phyloP scores from a whole-genome alignment of 2,888 invertebrate genomes.

The Sceliomorpha sp. region DNA sequence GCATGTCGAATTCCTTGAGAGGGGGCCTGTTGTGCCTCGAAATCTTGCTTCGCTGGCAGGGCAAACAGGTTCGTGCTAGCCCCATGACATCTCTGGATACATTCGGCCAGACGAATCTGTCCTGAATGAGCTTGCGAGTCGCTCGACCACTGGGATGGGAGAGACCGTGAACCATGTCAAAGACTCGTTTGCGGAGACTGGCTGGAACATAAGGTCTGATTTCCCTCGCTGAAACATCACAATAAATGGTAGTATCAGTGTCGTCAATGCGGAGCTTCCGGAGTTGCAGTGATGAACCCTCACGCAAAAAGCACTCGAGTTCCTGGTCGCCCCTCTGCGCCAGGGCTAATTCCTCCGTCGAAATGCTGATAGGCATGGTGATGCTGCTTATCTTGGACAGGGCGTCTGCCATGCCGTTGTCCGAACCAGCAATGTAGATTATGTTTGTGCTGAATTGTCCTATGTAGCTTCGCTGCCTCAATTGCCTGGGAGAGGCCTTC shows the following conservation, averaged over 20 bases:
- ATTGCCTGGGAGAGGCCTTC: constrained; percentile 29
- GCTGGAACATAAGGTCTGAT: constrained; percentile 58
- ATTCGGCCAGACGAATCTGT: constrained; percentile 63
- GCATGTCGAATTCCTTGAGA: constrained; percentile 53
- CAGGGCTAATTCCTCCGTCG: neutral
- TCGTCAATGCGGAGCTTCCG: constrained; percentile 9
- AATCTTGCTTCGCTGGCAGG: constrained; percentile 69
- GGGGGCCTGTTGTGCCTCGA: constrained; percentile 60
- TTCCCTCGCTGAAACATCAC: constrained; percentile 38
- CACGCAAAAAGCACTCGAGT: constrained; percentile 10
- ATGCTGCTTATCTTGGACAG: constrained; percentile 10
- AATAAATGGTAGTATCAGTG: constrained; percentile 28
- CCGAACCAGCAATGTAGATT: constrained; percentile 21
- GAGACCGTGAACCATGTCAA: constrained; percentile 43
- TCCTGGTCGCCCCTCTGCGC: constrained; percentile 22
- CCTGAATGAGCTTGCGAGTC: constrained; percentile 55
- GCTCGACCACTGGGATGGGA: constrained; percentile 56
- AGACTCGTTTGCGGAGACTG: constrained; percentile 42
- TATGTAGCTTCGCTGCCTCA: constrained; percentile 26
- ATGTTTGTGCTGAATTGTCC: constrained; percentile 39
- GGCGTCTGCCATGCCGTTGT: constrained; percentile 22
- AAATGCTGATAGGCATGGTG: constrained; percentile 5
- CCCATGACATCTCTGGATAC: constrained; percentile 61
- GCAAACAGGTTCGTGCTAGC: constrained; percentile 66
- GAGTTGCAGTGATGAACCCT: constrained; percentile 13